Base-by-base conservation (phyloP, 2,797 vertebrate genomes). In the Austrolebias charrua region DNA sequence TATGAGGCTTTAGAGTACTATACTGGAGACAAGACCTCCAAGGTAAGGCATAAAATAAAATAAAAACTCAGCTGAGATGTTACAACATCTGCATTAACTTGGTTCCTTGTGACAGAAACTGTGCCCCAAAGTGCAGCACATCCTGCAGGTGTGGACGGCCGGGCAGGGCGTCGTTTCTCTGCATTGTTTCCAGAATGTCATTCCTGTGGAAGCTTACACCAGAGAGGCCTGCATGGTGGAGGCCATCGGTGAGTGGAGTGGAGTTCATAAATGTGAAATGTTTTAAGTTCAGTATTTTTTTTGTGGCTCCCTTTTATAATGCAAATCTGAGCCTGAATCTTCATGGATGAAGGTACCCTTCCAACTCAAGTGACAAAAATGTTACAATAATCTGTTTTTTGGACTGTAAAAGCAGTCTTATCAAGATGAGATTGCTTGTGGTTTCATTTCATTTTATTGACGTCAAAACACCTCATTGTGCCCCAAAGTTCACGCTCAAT, bases 171-270 rank as follows among this genome's bases (percentile, higher is more conserved):
- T 96, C 13, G 55, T 98, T 70, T 96, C 95, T 2, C 77, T 98
- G 63, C 96, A 96, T 60, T 98, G 96, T 75, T 98, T 98, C 87
- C 96, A 98, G 84, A 95, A 93, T 1, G 90, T 93, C 10, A 91
- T 95, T 24, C 94, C 95, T 0, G 94, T 94, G 1, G 96, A 98
- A 83, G 96, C 96, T 0, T 96, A 93, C 75, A 97, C 95, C 0
- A 86, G 95, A 20, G 96, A 98, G 78, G 91, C 95, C 12, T 95
- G 95, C 84, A 92, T 98, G 70, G 91, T 98, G 82, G 96, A 96
- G 45, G 95, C 95, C 6, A 86, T 98, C 0, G 95, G 96, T 98
- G 88, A 86, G 91, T 71, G n/a, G n/a, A n/a, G 15, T 29, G 10
- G 14, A 43, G 55, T 29, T 6, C 4, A 10, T 40, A 40, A 3